phyloP scores from a whole-genome alignment of 1,140 invertebrate species.

The Cotesia chilonis region DNA sequence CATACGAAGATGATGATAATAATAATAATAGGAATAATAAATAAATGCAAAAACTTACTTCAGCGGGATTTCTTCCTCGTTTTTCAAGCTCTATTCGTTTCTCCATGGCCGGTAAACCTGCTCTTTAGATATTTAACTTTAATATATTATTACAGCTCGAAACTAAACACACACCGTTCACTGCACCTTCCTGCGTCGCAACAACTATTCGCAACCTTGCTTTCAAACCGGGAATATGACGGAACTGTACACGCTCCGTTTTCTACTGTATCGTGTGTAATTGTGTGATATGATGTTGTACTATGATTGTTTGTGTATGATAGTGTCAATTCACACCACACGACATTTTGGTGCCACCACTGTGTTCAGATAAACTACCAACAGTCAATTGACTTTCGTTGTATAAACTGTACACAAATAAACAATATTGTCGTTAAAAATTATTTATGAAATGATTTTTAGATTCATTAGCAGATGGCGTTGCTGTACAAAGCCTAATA shows the following conservation, averaged over 20 bases:
- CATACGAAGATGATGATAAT: no score
- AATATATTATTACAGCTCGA: no score
- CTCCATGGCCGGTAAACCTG: slow-evolving; percentile 75
- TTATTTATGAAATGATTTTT: no score
- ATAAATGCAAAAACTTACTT: slow-evolving; percentile 72
- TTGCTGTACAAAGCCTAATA: no score
- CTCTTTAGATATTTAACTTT: slow-evolving; percentile 9
- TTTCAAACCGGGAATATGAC: slow-evolving; percentile 63
- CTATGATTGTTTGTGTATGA: slow-evolving; percentile 40
- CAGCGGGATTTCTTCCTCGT: slow-evolving; percentile 80
- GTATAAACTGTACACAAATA: no score
- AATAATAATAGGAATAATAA: not conserved
- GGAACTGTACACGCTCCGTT: slow-evolving; percentile 40
- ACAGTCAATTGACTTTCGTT: no score
- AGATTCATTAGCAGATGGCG: no score
- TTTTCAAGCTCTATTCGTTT: slow-evolving; percentile 91
- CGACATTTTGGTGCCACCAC: no score
- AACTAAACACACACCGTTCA: slow-evolving; percentile 37
- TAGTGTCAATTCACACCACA: slow-evolving; percentile 8
- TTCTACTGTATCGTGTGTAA: slow-evolving; percentile 41
- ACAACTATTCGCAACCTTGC: slow-evolving; percentile 60
- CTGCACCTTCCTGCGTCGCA: slow-evolving; percentile 61
- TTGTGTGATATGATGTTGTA: slow-evolving; percentile 46
- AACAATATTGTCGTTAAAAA: no score
- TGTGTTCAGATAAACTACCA: no score